These are phyloP conservation scores for Silvanus unidentatus DNA, from an alignment of 2,888 invertebrate species.

Conservation along the genomic window DNA sequence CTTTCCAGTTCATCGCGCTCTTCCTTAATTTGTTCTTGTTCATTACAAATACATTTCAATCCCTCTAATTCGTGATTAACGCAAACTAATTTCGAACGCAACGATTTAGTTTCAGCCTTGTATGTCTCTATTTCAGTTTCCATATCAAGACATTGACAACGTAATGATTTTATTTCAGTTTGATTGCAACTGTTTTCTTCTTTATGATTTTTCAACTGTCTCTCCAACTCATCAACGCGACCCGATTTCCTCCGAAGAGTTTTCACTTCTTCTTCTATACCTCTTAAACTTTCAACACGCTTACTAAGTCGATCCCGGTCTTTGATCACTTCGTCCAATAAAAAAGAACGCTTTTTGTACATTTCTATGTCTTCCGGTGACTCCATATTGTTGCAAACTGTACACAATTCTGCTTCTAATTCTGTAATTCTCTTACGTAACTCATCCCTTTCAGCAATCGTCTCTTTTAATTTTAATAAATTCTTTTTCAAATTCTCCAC, in stretches of 20 bases:
- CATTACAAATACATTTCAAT: constrained; percentile 25
- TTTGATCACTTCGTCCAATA: constrained; percentile 32
- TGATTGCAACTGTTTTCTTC: constrained; percentile 19
- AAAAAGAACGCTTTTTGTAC: constrained; percentile 30
- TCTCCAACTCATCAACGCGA: constrained; percentile 31
- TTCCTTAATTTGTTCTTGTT: constrained; percentile 34
- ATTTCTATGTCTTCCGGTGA: constrained; percentile 34
- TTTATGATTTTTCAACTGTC: constrained; percentile 20
- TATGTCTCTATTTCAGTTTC: constrained; percentile 25
- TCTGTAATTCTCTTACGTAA: constrained; percentile 27
- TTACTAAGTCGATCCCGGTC: constrained; percentile 30
- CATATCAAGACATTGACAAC: constrained; percentile 20
- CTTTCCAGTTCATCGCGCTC: constrained; percentile 36
- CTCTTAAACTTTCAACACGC: constrained; percentile 27
- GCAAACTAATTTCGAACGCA: constrained; percentile 26
- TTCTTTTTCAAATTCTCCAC: constrained; percentile 21
- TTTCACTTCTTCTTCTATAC: constrained; percentile 27
- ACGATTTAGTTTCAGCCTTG: constrained; percentile 28
- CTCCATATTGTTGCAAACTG: constrained; percentile 28
- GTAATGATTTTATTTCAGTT: constrained; percentile 23
- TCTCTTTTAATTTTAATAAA: constrained; percentile 20
- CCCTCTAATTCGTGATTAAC: constrained; percentile 33
- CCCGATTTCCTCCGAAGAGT: constrained; percentile 22
- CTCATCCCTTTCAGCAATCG: constrained; percentile 30
- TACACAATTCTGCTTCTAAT: constrained; percentile 33